Conservation (phyloP, 2,888 invertebrate genomes). For the Cataglyphis albicans region DNA sequence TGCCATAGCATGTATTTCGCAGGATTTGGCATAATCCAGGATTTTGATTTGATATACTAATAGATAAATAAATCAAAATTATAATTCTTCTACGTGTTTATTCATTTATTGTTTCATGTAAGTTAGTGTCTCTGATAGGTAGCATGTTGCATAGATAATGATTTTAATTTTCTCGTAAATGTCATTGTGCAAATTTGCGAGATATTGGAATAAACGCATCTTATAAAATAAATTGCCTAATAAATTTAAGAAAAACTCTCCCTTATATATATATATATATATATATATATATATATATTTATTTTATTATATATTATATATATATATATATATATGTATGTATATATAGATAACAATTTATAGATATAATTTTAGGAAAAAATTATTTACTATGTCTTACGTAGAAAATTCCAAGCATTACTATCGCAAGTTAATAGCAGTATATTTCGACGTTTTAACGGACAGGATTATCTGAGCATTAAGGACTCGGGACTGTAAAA, state of each 20-base stretch:
- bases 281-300: no score
- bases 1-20: background rate
- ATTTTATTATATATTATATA: background rate
- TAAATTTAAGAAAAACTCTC: background rate
- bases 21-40: background rate
- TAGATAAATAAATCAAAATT: constrained; percentile 2
- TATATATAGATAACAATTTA: no score
- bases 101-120: constrained; percentile 27
- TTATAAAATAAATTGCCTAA: background rate
- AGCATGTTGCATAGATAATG: background rate
- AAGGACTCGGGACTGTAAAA: background rate
- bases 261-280: background rate
- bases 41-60: background rate
- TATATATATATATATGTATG: background rate
- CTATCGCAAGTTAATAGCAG: background rate
- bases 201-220: background rate
- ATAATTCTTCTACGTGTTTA: constrained; percentile 1
- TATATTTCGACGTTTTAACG: background rate
- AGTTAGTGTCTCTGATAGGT: background rate
- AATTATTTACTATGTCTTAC: background rate
- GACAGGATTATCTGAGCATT: background rate
- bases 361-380: background rate
- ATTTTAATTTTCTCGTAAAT: background rate
- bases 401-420: background rate
- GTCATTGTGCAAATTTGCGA: background rate